These are phyloP conservation scores for Anneissia japonica DNA, from an alignment of 35 echinoderm and acorn worm genomes.

Conservation along the genomic window DNA sequence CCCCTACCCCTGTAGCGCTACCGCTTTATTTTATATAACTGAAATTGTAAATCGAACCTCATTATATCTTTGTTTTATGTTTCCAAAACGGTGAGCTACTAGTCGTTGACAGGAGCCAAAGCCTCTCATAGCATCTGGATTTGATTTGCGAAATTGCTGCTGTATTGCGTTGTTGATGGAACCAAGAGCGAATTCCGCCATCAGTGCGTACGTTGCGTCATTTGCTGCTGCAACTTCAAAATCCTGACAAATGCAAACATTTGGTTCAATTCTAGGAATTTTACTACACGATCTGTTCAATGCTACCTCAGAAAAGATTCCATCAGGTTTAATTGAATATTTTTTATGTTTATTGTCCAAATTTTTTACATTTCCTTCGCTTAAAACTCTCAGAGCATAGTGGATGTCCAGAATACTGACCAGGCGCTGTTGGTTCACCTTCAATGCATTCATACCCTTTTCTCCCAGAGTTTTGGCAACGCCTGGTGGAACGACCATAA, in stretches of 20 bases:
- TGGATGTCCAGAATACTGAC: slow-evolving; percentile 72
- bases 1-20: too few species aligned
- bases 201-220: slow-evolving; percentile 20
- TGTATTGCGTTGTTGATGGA: slow-evolving; percentile 65
- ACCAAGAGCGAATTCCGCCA: slow-evolving; percentile 67
- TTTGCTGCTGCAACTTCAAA: slow-evolving; percentile 34
- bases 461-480: slow-evolving; percentile 25
- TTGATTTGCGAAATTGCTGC: slow-evolving; percentile 32
- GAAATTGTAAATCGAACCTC: neutral
- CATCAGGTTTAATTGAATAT: slow-evolving; percentile 38
- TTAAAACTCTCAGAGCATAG: slow-evolving; percentile 44
- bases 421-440: slow-evolving; percentile 56
- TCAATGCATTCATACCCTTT: slow-evolving; percentile 16
- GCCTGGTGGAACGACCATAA: slow-evolving; percentile 48
- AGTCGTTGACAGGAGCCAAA: slow-evolving; percentile 63
- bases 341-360: slow-evolving; percentile 1
- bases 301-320: slow-evolving; percentile 38
- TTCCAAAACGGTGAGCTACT: neutral
- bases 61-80: neutral
- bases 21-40: too few species aligned
- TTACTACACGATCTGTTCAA: slow-evolving; percentile 55
- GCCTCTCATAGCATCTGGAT: neutral
- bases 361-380: neutral
- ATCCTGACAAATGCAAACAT: slow-evolving; percentile 70
- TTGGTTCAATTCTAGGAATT: slow-evolving; percentile 65